Base-by-base conservation (phyloP, 2,888 invertebrate species). In the Tricholauxania praeusta region DNA sequence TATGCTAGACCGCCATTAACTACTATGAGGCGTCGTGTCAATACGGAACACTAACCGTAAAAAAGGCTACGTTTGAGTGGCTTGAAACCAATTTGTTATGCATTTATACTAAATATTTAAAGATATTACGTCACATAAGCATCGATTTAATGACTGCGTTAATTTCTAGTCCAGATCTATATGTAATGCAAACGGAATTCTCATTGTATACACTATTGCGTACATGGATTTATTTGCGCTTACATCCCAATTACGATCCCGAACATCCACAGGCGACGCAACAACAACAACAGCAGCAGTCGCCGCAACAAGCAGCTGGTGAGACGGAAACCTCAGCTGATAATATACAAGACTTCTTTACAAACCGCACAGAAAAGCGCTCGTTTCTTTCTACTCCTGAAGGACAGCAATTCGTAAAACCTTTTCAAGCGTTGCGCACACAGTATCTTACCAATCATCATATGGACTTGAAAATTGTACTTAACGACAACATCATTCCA, bases 111-210 rank as follows among this genome's bases (percentile, higher is more conserved):
- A 89, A 89, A 76, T 89, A 90, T 78, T 87, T 90, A 1, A 87
- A 88, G 52, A 89, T 91, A 74, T 85, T 93, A 63, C 88, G 89
- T 78, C 90, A 91, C 78, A 91, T 94, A 79, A 91, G 91, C 47
- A 85, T 90, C n/a, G 90, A 91, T 4, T 83, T 94, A 75, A 92
- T 94, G 92, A 87, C 89, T 4, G 88, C 90, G 53, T 84, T 93
- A 47, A 89, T 93, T 39, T 86, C 89, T 14, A 91, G 92, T 82
- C 90, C 91, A 0, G 90, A 92, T 79, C 87, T 94, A 73, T 92
- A 92, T 82, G 93, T 93, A 2, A 91, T 93, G 88, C 93, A 94
- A 86, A 93, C 94, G 0, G 94, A 94, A 87, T 93, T 93, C 85
- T 92, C 93, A 49, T 86, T 94, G 55, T 94, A 94, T 79, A 90